Evolutionary conservation across 2,113 vertebrate species (phyloP).

Genomic region (Hyperopisus bebe): DNA sequence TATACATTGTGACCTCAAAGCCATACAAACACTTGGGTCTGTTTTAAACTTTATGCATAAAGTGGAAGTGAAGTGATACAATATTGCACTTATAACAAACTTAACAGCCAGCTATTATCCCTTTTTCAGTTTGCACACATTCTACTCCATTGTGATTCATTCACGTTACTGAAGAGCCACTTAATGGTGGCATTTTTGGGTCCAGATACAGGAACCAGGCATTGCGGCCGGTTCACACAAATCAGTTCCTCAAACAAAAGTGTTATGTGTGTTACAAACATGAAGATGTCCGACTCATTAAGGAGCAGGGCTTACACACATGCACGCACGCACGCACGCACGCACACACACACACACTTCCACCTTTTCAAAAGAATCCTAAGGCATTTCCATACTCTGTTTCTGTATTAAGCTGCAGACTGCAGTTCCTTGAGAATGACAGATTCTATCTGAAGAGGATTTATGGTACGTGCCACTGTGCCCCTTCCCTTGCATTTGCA

Average conservation of each 20-base stretch:
- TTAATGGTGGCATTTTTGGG: conserved; percentile 29
- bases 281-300: not conserved
- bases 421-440: not conserved
- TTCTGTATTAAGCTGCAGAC: not conserved
- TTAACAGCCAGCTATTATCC: conserved; percentile 45
- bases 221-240: not conserved
- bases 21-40: not conserved
- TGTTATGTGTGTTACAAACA: conserved; percentile 9
- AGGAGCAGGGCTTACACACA: conserved; percentile 21
- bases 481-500: not conserved
- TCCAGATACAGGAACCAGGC: not conserved
- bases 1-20: not conserved
- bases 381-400: not conserved
- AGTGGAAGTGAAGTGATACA: conserved; percentile 40
- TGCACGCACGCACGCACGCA: too few relatives aligned
- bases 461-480: not conserved
- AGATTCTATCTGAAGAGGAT: not conserved
- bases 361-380: not conserved
- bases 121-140: conserved; percentile 27
- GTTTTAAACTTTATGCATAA: conserved; percentile 22
- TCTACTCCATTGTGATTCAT: conserved; percentile 13
- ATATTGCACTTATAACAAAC: conserved; percentile 68
- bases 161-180: conserved; percentile 15
- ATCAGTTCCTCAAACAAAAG: not conserved
- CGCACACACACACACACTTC: not conserved